These are phyloP conservation scores for Cheilosia urbana DNA, from an alignment of 2,888 invertebrate genomes.

Conservation along the genomic window DNA sequence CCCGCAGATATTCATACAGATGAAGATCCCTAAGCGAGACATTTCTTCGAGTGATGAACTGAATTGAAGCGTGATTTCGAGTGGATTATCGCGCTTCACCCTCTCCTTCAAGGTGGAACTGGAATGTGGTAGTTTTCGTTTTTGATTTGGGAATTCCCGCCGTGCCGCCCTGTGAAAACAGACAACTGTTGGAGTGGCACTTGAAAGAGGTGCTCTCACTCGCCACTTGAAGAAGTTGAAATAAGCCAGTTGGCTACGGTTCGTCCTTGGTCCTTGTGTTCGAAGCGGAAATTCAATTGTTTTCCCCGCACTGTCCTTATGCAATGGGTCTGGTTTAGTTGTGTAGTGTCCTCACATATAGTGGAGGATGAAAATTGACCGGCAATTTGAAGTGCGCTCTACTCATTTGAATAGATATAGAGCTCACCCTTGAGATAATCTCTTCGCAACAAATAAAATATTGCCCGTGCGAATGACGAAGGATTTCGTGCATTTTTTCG, in stretches of 20 bases:
- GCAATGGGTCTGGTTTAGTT: neutral
- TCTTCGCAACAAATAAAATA: constrained; percentile 34
- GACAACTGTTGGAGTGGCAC: constrained; percentile 56
- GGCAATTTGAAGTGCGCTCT: constrained; percentile 49
- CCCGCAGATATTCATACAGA: neutral
- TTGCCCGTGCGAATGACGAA: constrained; percentile 12
- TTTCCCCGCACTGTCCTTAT: neutral
- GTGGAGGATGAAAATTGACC: constrained; percentile 47
- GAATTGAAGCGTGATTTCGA: constrained; percentile 57
- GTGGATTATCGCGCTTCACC: constrained; percentile 53
- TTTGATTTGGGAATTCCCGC: neutral
- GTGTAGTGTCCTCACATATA: constrained; percentile 19
- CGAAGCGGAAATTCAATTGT: constrained; percentile 27
- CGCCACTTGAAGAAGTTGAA: constrained; percentile 64
- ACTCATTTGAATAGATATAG: constrained; percentile 39
- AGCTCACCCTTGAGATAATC: constrained; percentile 56
- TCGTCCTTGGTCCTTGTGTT: constrained; percentile 59
- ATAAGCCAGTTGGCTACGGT: constrained; percentile 50
- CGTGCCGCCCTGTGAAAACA: constrained; percentile 40
- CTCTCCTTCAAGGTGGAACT: constrained; percentile 5
- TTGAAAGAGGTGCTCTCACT: constrained; percentile 54
- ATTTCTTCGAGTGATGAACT: constrained; percentile 22
- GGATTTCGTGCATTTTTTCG: neutral
- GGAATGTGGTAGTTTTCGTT: constrained; percentile 47
- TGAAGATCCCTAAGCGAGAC: constrained; percentile 1